Percentiles rank a stretch among this genome's conserved stretches.
phyloP scores from a whole-genome alignment of 2,888 invertebrate genomes.

The Cephus spinipes region DNA sequence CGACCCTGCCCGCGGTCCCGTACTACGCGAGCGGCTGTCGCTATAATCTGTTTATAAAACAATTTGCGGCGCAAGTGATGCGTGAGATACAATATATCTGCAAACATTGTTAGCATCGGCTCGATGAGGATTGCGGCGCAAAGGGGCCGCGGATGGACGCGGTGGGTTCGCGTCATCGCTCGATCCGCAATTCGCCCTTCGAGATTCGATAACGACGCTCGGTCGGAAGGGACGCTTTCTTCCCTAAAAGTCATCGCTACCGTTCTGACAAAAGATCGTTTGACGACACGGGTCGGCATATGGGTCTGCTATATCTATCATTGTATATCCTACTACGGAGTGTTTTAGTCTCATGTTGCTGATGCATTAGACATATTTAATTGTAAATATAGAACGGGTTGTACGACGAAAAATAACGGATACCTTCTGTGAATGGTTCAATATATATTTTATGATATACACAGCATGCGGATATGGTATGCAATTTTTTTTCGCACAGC shows the following conservation, averaged over 20 bases:
- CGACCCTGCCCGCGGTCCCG: slow-evolving; percentile 61
- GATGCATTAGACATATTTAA: neutral
- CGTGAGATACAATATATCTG: slow-evolving; percentile 71
- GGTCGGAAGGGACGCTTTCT: neutral
- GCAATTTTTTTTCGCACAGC: neutral
- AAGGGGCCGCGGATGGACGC: neutral
- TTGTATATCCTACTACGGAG: neutral
- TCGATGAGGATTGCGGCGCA: slow-evolving; percentile 63
- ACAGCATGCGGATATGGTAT: too few species aligned
- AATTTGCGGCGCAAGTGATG: slow-evolving; percentile 81
- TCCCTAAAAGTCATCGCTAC: neutral
- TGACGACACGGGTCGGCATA: neutral
- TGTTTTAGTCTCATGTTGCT: neutral
- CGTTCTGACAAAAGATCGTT: neutral
- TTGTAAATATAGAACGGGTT: neutral
- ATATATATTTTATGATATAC: too few species aligned
- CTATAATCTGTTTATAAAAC: slow-evolving; percentile 85
- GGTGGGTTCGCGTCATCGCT: slow-evolving; percentile 28
- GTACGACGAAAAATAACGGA: too few species aligned
- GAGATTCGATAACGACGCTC: slow-evolving; percentile 34
- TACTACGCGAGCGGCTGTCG: slow-evolving; percentile 69
- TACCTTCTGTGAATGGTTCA: too few species aligned
- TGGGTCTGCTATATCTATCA: neutral
- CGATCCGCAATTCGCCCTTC: slow-evolving; percentile 33
- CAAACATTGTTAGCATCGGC: slow-evolving; percentile 68